A percentile compares a stretch with the other conserved stretches of the same genome.
Evolutionary conservation across 1,140 invertebrate species (phyloP).

Genomic region (Chionoecetes opilio): DNA sequence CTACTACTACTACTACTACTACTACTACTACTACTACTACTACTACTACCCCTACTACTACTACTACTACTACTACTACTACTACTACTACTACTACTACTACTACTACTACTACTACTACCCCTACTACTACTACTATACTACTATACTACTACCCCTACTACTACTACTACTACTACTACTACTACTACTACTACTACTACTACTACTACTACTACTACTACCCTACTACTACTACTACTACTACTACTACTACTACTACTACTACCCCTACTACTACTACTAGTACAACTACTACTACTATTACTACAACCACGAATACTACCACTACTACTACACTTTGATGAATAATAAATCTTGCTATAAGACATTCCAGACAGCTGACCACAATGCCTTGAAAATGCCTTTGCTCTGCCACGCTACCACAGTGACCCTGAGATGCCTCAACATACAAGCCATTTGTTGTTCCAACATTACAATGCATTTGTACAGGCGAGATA

Average conservation of each 20-base stretch:
- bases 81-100: not conserved
- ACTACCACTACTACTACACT: no score
- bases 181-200: constrained; percentile 23
- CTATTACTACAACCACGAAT: not conserved
- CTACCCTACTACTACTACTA: constrained; percentile 16
- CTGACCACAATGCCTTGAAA: no score
- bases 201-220: constrained; percentile 24
- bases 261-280: not conserved
- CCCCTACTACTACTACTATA: not conserved
- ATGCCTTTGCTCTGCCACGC: no score
- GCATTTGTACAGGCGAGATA: no score
- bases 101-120: not conserved
- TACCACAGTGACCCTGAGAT: no score
- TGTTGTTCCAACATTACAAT: no score
- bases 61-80: not conserved
- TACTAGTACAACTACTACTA: constrained; percentile 19
- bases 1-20: not conserved
- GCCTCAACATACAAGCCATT: no score
- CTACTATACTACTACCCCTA: not conserved
- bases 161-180: constrained; percentile 23
- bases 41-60: not conserved
- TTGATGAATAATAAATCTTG: no score
- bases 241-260: not conserved
- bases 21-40: not conserved
- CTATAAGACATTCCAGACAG: no score